Conservation (phyloP, 37 sponge, comb jelly and placozoan species). For the Oscarella lobularis region DNA sequence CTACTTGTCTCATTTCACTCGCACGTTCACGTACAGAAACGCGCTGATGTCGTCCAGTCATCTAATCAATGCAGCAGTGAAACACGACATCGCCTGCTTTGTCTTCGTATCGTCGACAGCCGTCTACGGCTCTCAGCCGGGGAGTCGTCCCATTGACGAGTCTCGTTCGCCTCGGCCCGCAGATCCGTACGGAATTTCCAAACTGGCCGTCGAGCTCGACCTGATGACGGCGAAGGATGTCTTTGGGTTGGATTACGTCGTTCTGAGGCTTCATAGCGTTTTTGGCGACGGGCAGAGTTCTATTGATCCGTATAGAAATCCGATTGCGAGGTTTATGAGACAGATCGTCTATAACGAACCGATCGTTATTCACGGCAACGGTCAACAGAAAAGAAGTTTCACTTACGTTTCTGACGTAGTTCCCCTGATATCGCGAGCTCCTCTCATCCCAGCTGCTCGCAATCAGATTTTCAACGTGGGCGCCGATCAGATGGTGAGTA, state of each 20-base stretch:
- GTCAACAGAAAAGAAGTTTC: not conserved
- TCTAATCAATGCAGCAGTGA: slow-evolving; percentile 1
- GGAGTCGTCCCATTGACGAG: not conserved
- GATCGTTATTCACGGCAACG: not conserved
- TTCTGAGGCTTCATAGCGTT: not conserved
- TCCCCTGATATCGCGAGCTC: not conserved
- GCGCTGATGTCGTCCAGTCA: not conserved
- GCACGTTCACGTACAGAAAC: not conserved
- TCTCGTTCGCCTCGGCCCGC: not conserved
- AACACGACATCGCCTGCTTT: not conserved
- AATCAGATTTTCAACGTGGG: slow-evolving; percentile 2
- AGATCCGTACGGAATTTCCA: not conserved
- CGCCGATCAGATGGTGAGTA: not conserved
- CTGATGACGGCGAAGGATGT: not conserved
- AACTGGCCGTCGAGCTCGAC: not conserved
- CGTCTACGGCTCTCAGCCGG: not conserved
- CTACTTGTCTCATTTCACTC: not conserved
- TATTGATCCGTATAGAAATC: not conserved
- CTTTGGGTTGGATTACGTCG: not conserved
- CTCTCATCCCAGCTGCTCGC: not conserved
- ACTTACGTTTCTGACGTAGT: not conserved
- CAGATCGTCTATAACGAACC: not conserved
- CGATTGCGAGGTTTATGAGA: not conserved
- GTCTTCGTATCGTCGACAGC: not conserved
- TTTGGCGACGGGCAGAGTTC: not conserved